phyloP scores from a whole-genome alignment of 2,113 vertebrate genomes.

The Cheilinus undulatus region DNA sequence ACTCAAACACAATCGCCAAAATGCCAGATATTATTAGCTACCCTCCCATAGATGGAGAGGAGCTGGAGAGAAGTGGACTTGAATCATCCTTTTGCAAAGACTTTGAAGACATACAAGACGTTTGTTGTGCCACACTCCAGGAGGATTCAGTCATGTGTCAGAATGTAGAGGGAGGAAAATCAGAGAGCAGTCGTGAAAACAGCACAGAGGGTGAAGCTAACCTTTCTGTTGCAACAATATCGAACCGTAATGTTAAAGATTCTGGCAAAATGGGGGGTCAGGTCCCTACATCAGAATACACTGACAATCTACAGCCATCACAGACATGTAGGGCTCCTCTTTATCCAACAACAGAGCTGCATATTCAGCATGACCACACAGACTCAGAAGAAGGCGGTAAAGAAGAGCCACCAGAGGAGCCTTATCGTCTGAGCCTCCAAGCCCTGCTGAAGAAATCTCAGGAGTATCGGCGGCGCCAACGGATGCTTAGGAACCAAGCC shows the following conservation, averaged over 20 bases:
- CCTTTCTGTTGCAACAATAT: background rate
- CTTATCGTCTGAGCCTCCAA: slow-evolving; percentile 79
- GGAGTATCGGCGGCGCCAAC: slow-evolving; percentile 78
- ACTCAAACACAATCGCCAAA: slow-evolving; percentile 50
- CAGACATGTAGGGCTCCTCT: background rate
- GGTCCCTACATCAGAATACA: slow-evolving; percentile 13
- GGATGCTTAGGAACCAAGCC: slow-evolving; percentile 75
- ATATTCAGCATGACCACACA: slow-evolving; percentile 5
- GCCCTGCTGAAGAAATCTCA: slow-evolving; percentile 83
- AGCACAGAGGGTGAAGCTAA: slow-evolving; percentile 4
- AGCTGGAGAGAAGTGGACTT: slow-evolving; percentile 64
- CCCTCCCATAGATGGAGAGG: slow-evolving; percentile 75
- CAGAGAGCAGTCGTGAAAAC: slow-evolving; percentile 5
- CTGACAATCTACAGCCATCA: slow-evolving; percentile 20
- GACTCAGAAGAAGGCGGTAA: slow-evolving; percentile 26
- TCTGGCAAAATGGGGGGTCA: slow-evolving; percentile 14
- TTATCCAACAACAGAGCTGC: slow-evolving; percentile 14
- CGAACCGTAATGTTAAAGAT: slow-evolving; percentile 20
- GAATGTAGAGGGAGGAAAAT: slow-evolving; percentile 7
- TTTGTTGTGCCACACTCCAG: slow-evolving; percentile 11
- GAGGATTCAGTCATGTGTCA: slow-evolving; percentile 29
- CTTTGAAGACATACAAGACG: slow-evolving; percentile 16
- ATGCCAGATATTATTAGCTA: slow-evolving; percentile 77
- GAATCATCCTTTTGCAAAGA: slow-evolving; percentile 25
- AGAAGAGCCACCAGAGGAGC: slow-evolving; percentile 36